These are phyloP conservation scores for Nezara viridula DNA, from an alignment of 2,888 invertebrate genomes.

Conservation along the genomic window DNA sequence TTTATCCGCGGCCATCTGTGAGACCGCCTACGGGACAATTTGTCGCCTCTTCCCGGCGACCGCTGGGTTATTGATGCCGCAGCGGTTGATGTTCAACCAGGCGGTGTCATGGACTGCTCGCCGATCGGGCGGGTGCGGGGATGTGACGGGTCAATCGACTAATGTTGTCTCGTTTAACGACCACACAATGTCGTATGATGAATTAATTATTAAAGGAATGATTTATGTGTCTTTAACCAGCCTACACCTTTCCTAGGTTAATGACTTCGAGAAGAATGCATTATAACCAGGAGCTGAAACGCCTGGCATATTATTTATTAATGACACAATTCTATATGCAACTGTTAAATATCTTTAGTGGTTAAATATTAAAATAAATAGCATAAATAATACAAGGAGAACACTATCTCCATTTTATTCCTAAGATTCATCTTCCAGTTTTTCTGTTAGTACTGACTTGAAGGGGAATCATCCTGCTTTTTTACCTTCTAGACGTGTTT, in stretches of 20 bases:
- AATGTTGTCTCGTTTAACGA: constrained; percentile 37
- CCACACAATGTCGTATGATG: constrained; percentile 39
- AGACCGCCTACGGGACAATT: constrained; percentile 23
- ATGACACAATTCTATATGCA: background rate
- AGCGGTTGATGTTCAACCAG: background rate
- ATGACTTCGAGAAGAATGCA: background rate
- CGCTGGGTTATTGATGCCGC: background rate
- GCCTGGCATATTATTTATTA: background rate
- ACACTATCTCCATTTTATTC: no score
- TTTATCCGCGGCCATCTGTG: constrained; percentile 8
- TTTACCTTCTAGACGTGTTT: no score
- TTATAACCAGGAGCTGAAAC: background rate
- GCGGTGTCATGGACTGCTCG: background rate
- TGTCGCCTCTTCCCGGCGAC: background rate
- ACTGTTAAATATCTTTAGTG: no score
- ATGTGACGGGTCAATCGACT: constrained; percentile 14
- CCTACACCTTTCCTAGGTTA: background rate
- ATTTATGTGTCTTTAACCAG: constrained; percentile 11
- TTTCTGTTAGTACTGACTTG: no score
- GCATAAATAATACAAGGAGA: no score
- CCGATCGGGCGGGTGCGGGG: background rate
- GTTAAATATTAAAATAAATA: no score
- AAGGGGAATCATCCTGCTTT: no score
- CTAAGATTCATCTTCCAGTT: no score
- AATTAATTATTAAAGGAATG: constrained; percentile 38